Base-by-base conservation (phyloP, 2,113 vertebrate genomes). In the Kryptolebias marmoratus region DNA sequence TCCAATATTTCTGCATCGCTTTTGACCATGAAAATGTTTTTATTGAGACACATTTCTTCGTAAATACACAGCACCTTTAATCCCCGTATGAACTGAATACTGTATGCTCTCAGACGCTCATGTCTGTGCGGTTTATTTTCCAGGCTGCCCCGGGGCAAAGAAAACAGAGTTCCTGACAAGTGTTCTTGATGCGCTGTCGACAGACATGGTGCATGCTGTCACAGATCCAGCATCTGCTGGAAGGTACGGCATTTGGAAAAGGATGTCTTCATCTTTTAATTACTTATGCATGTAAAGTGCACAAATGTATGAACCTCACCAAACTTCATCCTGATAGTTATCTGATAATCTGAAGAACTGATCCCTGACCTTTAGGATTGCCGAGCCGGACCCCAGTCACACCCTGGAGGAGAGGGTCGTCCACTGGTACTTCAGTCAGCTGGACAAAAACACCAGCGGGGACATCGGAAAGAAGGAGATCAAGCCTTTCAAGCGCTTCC, bases 391-490 rank as follows among this genome's bases (percentile, higher is more conserved):
- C 88, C 97, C 97, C 79, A 98, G 91, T 87, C 97, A 99, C 81
- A 98, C 97, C 5, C 92, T 99, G 82, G 97, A 99, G 79, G 97
- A 99, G 87, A 90, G 97, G 66, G 97, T 98, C 2, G 97, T 99
- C 15, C 96, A 97, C 22, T 99, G 97, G 97, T 99, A 98, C 81
- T 99, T 99, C 91, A 95, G 93, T 49, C 94, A 97, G 57, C 94
- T 99, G 3, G 97, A 99, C 82, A 98, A 96, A 87, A 98, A 98
- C 75, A 88, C 93, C 73, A 98, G 94, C 0, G 97, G 97, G 0
- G 96, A 98, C 87, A 96, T 99, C 0, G 97, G 96, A 66, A 98
- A 98, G 83, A 98, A 98, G 83, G 97, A 99, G 89, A 96, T 99
- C 82, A 99, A 98, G 55, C 96, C 97, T 4, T 97, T 99, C 88